Evolutionary conservation across 2,113 vertebrate species (phyloP).

Genomic region (Microcebus griseorufus): DNA sequence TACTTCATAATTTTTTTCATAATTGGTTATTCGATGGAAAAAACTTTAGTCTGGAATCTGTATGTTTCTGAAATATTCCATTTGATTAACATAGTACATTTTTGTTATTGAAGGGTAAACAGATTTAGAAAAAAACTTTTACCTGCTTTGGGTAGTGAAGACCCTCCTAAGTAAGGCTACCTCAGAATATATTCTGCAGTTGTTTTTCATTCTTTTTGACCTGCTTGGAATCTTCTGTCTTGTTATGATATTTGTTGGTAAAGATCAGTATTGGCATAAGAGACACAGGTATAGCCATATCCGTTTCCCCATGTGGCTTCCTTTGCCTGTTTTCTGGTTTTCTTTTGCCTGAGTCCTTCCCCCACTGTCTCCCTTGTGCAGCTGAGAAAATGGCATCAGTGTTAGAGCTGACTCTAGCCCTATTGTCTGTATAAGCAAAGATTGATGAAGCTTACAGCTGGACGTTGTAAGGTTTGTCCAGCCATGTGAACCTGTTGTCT

Average conservation of each 20-base stretch:
- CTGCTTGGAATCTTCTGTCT: not conserved
- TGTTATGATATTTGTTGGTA: not conserved
- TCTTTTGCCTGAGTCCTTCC: not conserved
- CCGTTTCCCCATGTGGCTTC: not conserved
- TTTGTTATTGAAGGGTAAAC: not conserved
- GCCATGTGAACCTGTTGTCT: not conserved
- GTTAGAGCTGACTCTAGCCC: not conserved
- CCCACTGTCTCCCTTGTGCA: not conserved
- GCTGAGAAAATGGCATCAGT: slow-evolving; percentile 7
- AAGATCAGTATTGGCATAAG: not conserved
- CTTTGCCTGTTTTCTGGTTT: slow-evolving; percentile 9
- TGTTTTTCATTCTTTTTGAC: not conserved
- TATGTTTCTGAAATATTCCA: slow-evolving; percentile 30
- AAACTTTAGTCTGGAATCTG: not conserved
- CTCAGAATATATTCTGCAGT: not conserved
- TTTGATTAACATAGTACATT: not conserved
- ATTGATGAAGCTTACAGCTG: not conserved
- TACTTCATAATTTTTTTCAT: not conserved
- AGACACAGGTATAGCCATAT: not conserved
- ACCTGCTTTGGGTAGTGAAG: not conserved
- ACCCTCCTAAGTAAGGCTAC: not conserved
- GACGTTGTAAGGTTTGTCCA: not conserved
- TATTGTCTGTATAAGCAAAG: not conserved
- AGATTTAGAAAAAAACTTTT: slow-evolving; percentile 9
- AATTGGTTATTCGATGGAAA: not conserved